These are phyloP conservation scores for Cremastobaeus sp. DNA, from an alignment of 2,888 invertebrate genomes.

Conservation along the genomic window DNA sequence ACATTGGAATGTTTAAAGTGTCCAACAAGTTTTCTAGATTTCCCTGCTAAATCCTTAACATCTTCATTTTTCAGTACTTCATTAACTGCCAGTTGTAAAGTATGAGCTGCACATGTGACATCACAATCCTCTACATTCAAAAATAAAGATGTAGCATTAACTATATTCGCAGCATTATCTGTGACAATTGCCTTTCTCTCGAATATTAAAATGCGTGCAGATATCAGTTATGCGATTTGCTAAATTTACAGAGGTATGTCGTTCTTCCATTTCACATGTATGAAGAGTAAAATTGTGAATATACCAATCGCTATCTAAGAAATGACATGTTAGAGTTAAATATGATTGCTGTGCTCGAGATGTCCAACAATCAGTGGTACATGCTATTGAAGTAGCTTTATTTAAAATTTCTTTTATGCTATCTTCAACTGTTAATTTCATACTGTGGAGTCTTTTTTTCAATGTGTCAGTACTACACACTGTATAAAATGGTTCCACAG, in stretches of 20 bases:
- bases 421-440: slow-evolving; percentile 6
- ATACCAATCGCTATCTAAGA: slow-evolving; percentile 6
- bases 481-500: background rate
- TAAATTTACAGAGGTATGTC: slow-evolving; percentile 28
- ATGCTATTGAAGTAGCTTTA: slow-evolving; percentile 1
- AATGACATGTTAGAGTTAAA: slow-evolving; percentile 28
- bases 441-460: background rate
- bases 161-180: slow-evolving; percentile 16
- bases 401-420: background rate
- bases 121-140: background rate
- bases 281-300: background rate
- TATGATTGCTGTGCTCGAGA: slow-evolving; percentile 16
- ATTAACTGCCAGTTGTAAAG: slow-evolving; percentile 9
- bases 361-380: slow-evolving; percentile 32
- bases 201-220: slow-evolving; percentile 20
- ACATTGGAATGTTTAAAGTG: slow-evolving; percentile 22
- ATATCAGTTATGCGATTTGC: background rate
- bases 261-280: slow-evolving; percentile 1
- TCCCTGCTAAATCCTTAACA: background rate
- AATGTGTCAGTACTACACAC: slow-evolving; percentile 10
- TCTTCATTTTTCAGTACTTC: background rate
- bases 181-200: slow-evolving; percentile 21
- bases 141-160: background rate
- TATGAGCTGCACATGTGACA: slow-evolving; percentile 27
- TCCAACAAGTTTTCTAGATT: slow-evolving; percentile 12